Conservation (phyloP, 2,888 invertebrate species). For the Drosophila kanekoi region DNA sequence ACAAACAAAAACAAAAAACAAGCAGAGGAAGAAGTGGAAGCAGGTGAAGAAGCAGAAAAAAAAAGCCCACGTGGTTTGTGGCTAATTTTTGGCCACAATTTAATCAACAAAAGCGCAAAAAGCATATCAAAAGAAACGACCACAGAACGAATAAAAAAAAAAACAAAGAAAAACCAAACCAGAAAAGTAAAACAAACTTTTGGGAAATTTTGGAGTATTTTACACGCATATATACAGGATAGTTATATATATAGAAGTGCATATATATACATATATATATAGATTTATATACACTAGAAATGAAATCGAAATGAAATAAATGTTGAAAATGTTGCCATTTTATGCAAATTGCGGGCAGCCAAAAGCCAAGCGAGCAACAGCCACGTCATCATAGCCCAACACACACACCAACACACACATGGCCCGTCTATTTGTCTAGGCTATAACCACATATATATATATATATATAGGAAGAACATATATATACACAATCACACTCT, state of each 20-base stretch:
- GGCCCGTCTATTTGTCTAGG: constrained; percentile 38
- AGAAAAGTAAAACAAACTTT: neutral
- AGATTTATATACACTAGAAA: constrained; percentile 2
- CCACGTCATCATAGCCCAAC: constrained; percentile 42
- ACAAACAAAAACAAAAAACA: constrained; percentile 26
- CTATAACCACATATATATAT: constrained; percentile 1
- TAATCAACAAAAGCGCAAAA: constrained; percentile 33
- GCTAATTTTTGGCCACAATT: constrained; percentile 28
- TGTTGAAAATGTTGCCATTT: constrained; percentile 40
- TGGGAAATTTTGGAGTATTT: constrained; percentile 36
- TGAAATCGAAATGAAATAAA: constrained; percentile 26
- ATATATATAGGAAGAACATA: constrained; percentile 2
- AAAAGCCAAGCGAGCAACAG: constrained; percentile 25
- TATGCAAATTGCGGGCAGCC: constrained; percentile 45
- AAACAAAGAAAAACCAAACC: constrained; percentile 20
- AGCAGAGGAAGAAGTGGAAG: constrained; percentile 8
- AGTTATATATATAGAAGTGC: constrained; percentile 19
- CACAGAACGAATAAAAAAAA: constrained; percentile 40
- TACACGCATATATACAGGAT: constrained; percentile 17
- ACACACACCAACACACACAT: constrained; percentile 27
- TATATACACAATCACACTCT: constrained; percentile 12
- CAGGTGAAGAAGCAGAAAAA: constrained; percentile 4
- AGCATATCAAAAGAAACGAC: constrained; percentile 46
- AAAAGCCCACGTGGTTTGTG: constrained; percentile 32
- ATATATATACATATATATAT: constrained; percentile 3